Base-by-base conservation (phyloP, 35 echinoderm and acorn worm species). In the Diadema setosum region DNA sequence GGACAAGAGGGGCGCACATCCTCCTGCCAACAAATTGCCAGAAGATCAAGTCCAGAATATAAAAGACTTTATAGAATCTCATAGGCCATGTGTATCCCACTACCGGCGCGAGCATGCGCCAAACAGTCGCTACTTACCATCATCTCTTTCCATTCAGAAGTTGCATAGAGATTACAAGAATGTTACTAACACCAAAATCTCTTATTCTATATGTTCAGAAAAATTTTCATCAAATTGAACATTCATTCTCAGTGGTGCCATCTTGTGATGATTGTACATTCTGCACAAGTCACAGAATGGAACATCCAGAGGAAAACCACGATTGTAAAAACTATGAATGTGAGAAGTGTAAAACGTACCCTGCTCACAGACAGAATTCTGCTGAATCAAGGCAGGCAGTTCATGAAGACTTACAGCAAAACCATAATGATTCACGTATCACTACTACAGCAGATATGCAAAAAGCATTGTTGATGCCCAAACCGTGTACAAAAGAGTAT, bases 401-500 rank as follows among this genome's bases (percentile, higher is more conserved):
- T 5, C 23, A 70, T 70, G 65, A 70, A 70, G 65, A 70, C 24
- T 27, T 70, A 3, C 2, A 70, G 36, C 65, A 29, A 35, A 70
- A 70, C 65, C 65, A 29, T 29, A 70, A 70, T 16, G 32, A 70
- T 5, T 70, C 65, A 2, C 36, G 65, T 3, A 5, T 70, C 3
- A 70, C 65, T 2, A 70, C 65, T 31, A 70, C 65, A 70, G 65
- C 65, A 16, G 65, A 70, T 29, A 70, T 70, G 3, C 65, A 70
- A 16, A 70, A 70, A 70, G 65, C 65, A 5, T 70, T 70, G 65
- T 70, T 70, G 65, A 70, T 70, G 65, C 65, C 65, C 24, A 70
- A 3, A 29, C 11, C 26, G 2, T 58, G 3, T 12, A 58, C 12
- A 58, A 58, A 58, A 25, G 55, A 58, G 18, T 58, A 58, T 14